Conservation (phyloP, 2,797 vertebrate genomes). For the Siniperca undulata region DNA sequence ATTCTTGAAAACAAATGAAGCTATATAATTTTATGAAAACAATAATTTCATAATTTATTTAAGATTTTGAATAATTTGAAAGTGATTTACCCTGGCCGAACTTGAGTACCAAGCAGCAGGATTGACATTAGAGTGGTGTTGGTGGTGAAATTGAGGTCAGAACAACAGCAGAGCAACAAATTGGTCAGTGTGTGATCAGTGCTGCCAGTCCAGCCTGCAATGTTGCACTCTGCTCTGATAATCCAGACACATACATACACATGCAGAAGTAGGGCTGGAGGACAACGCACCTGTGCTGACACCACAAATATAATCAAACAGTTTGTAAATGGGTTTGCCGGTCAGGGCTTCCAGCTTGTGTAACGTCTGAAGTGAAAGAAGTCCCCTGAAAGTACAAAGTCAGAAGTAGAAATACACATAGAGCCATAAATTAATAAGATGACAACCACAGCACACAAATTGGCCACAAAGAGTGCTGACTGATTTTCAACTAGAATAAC, state of each 20-base stretch:
- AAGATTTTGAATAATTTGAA: not conserved
- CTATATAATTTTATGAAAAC: not conserved
- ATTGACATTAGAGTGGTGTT: not conserved
- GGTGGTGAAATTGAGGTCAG: slow-evolving; percentile 49
- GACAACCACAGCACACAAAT: not conserved
- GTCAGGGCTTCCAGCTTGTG: slow-evolving; percentile 93
- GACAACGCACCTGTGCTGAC: slow-evolving; percentile 93
- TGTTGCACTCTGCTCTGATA: slow-evolving; percentile 46
- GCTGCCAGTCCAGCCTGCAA: slow-evolving; percentile 24
- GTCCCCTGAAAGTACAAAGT: slow-evolving; percentile 86
- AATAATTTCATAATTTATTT: not conserved
- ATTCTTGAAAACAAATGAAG: slow-evolving; percentile 11
- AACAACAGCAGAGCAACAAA: slow-evolving; percentile 53
- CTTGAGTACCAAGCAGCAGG: not conserved
- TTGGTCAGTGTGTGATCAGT: slow-evolving; percentile 60
- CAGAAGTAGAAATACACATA: slow-evolving; percentile 12
- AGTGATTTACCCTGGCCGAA: not conserved
- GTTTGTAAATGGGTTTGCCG: slow-evolving; percentile 93
- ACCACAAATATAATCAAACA: slow-evolving; percentile 98
- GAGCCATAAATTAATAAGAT: not conserved
- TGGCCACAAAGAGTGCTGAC: not conserved
- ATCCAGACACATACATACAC: slow-evolving; percentile 47
- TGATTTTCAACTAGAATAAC: slow-evolving; percentile 5
- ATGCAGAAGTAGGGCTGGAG: slow-evolving; percentile 51
- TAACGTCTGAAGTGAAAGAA: slow-evolving; percentile 95